These are phyloP conservation scores for Xylocopa sonorina DNA, from an alignment of 1,140 invertebrate species.

Conservation along the genomic window DNA sequence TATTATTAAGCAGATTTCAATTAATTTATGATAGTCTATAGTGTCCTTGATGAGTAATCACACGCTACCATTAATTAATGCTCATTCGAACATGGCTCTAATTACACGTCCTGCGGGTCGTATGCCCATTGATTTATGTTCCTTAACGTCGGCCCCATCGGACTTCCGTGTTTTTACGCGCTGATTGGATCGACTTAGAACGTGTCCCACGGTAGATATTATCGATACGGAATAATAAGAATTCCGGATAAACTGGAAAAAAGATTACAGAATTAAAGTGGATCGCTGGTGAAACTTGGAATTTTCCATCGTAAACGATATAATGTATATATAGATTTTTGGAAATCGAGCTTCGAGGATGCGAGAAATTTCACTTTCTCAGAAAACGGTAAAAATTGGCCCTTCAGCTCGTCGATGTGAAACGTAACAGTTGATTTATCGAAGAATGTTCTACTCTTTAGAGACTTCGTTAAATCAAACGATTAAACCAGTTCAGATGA, in stretches of 20 bases:
- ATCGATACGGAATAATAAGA: no score
- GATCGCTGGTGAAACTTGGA: no score
- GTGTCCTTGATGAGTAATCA: constrained; percentile 59
- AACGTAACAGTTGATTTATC: background rate
- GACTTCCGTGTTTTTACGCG: constrained; percentile 46
- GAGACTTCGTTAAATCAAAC: background rate
- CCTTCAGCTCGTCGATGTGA: background rate
- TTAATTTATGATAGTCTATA: constrained; percentile 52
- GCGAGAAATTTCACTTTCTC: no score
- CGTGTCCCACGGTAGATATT: no score
- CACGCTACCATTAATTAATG: constrained; percentile 42
- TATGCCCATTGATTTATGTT: constrained; percentile 37
- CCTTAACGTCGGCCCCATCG: constrained; percentile 15
- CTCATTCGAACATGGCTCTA: constrained; percentile 44
- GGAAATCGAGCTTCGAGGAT: no score
- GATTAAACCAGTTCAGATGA: background rate
- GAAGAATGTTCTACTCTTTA: background rate
- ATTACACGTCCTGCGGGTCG: constrained; percentile 31
- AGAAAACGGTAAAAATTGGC: no score
- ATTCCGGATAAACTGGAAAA: no score
- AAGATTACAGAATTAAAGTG: no score
- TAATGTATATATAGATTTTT: no score
- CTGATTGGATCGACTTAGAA: background rate
- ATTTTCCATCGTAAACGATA: no score
- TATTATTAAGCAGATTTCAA: constrained; percentile 44